Base-by-base conservation (phyloP, 2,888 invertebrate genomes). In the Thereva unica region DNA sequence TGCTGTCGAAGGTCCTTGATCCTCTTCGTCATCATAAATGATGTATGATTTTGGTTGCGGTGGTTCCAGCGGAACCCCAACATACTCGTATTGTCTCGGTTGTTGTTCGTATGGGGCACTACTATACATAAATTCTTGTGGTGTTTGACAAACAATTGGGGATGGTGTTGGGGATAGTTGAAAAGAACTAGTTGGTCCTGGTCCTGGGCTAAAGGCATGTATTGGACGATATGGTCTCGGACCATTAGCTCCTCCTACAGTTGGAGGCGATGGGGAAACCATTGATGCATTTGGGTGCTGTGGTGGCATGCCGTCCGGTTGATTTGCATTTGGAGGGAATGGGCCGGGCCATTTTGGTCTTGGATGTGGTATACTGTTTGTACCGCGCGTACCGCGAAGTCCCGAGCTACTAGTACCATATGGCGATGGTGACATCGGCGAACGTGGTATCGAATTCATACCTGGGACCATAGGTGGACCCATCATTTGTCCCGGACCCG, bases 1-100 rank as follows among this genome's bases (percentile, higher is more conserved):
- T 54, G 94, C 94, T 12, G 94, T 94, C 68, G 93, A 91, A 7
- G 91, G 92, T 52, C 93, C 92, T 73, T 88, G 85, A 71, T 90
- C 89, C 77, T 89, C 90, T 67, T 90, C 90, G 57, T 87, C 87
- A 75, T 86, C 86, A 75, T 79, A 79, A 75, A 80, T 72, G 71
- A 86, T 84, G 73, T 85, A 85, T 71, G 85, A 84, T 84, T 84
- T 83, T 72, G 85, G 85, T 74, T 87, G 85, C 72, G 84, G 88
- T 71, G 90, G 92, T 78, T 92, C 92, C 75, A 92, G 75, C 1
- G 91, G 90, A 72, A 89, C 89, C 71, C 91, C 91, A 72, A 90
- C 86, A 78, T 87, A 89, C 76, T 89, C 88, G 76, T 85, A 87
- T 73, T 88, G 88, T 63, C 34, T 42, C 75, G 66, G 54, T 38